phyloP scores from a whole-genome alignment of 2,888 invertebrate genomes.

The Polydesmus complanatus region DNA sequence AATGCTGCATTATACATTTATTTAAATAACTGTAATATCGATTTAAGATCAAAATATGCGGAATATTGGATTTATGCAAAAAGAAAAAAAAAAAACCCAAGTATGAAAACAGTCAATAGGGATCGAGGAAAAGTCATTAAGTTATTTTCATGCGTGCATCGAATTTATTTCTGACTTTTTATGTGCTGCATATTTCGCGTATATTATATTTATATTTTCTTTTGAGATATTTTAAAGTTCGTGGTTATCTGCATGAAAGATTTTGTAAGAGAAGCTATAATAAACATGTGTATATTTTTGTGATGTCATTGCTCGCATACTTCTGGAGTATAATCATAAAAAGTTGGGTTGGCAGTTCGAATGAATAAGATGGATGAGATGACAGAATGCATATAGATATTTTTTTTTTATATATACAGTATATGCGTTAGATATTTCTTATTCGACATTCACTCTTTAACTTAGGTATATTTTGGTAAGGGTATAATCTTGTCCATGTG shows the following conservation, averaged over 20 bases:
- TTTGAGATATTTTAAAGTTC: too few relatives aligned
- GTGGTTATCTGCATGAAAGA: background rate
- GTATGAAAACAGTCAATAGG: background rate
- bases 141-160: background rate
- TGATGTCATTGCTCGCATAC: background rate
- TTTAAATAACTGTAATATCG: too few relatives aligned
- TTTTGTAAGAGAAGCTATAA: background rate
- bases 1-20: background rate
- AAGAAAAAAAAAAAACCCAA: background rate
- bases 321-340: background rate
- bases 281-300: background rate
- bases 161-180: background rate
- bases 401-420: background rate
- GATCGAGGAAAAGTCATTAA: background rate
- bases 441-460: background rate
- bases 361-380: background rate
- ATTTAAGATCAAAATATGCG: background rate
- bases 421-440: background rate
- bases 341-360: background rate
- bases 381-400: background rate
- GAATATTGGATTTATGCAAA: background rate
- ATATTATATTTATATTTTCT: background rate
- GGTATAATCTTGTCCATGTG: background rate
- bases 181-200: background rate
- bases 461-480: background rate